Evolutionary conservation across 2,113 vertebrate species (phyloP), one percentile per base, ranked within the genome.

Genomic region (Neoarius graeffei): DNA sequence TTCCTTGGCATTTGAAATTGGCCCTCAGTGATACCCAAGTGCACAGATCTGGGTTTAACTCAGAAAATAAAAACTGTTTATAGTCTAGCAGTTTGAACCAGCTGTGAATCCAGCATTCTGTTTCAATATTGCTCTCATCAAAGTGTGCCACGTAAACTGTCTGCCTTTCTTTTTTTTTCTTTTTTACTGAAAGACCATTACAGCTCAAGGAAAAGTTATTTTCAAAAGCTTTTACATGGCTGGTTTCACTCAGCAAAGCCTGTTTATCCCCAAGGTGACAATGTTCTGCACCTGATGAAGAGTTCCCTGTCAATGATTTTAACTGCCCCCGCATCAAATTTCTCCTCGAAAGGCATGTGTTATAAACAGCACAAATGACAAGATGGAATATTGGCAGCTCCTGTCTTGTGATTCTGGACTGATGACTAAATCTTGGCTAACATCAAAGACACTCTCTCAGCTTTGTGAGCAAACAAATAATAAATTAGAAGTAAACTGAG

Each of bases 401-500:
- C 56, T 59, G 81, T 81, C 23, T 81, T 67, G 73, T 77, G 74
- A 83, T 77, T 67, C 50, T 67, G 80, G 81, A 69, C 73, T 67
- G 59, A 42, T 62, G 84, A 90, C 91, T 94, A 91, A 90, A 92
- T 93, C 8, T 86, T 84, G 89, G 86, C 83, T 91, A 92, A 94
- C 92, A 93, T 95, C 93, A 91, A 67, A 57, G 15, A 89, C 84
- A 79, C 15, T 25, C 82, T 87, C 85, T 81, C 89, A 89, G 84
- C 91, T 82, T 86, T 85, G 89, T 81, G 85, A 91, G 87, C 92
- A 92, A 92, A 91, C 87, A 91, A 92, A 91, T 91, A 91, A 88
- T 94, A 93, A 94, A 95, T 94, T 93, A 92, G 88, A 54, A 89
- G 90, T 91, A 91, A 94, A 86, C 0, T 83, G 85, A 5, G 2